These are phyloP conservation scores for Cyprinodon diabolis DNA, from an alignment of 2,797 vertebrate genomes.

Conservation along the genomic window DNA sequence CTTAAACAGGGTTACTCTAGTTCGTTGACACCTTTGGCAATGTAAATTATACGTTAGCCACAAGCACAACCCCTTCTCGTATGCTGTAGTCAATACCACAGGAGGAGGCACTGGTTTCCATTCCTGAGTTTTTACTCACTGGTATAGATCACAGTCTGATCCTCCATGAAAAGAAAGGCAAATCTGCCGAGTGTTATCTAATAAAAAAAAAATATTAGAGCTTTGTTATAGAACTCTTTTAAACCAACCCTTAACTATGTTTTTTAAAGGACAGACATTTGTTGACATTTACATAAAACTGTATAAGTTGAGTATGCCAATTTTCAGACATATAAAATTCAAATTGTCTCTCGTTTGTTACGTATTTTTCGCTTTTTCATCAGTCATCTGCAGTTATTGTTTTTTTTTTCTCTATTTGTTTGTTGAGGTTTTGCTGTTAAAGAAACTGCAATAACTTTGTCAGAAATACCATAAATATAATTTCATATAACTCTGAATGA, in stretches of 20 bases:
- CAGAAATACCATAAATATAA: no score
- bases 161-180: not conserved
- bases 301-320: no score
- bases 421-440: no score
- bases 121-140: slow-evolving; percentile 44
- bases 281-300: not conserved
- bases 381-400: no score
- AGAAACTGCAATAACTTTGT: no score
- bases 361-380: no score
- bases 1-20: slow-evolving; percentile 82
- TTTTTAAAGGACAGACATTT: no score
- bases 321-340: no score
- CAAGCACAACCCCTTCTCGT: slow-evolving; percentile 25
- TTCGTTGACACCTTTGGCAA: slow-evolving; percentile 73
- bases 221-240: slow-evolving; percentile 1
- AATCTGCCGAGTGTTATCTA: not conserved
- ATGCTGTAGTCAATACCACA: slow-evolving; percentile 12
- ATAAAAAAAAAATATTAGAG: not conserved
- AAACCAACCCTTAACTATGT: not conserved
- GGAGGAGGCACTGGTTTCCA: slow-evolving; percentile 19
- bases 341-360: no score
- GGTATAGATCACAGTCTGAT: not conserved
- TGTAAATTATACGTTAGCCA: slow-evolving; percentile 25
- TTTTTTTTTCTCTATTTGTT: no score
- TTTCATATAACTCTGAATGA: no score